phyloP scores from a whole-genome alignment of 2,797 vertebrate genomes.

The Chaetophractus vellerosus region DNA sequence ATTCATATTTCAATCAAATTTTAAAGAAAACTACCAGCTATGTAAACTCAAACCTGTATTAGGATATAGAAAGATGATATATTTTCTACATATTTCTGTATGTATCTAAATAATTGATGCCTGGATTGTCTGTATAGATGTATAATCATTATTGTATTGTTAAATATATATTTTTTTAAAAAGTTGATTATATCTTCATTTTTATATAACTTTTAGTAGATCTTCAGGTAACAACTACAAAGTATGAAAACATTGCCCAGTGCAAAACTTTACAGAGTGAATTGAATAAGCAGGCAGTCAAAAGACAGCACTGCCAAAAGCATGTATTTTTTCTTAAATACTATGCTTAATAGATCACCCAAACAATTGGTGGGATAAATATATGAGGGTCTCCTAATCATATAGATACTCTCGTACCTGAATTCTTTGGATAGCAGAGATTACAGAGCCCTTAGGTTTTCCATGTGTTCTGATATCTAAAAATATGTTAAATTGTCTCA shows the following conservation, averaged over 20 bases:
- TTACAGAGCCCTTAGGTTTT: not conserved
- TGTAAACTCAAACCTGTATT: not conserved
- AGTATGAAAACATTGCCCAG: not conserved
- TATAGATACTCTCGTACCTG: not conserved
- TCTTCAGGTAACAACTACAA: not conserved
- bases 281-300: not conserved
- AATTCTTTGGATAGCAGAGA: not conserved
- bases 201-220: slow-evolving; percentile 27
- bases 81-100: not conserved
- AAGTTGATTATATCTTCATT: slow-evolving; percentile 23
- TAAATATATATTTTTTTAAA: not conserved
- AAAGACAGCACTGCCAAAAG: not conserved
- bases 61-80: slow-evolving; percentile 1
- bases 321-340: not conserved
- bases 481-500: not conserved
- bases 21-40: not conserved
- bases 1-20: not conserved
- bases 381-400: not conserved
- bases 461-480: slow-evolving; percentile 13
- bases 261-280: not conserved
- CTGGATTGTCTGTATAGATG: not conserved
- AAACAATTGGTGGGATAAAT: not conserved
- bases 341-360: not conserved
- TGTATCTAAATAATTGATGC: not conserved
- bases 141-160: not conserved